Percentiles rank a stretch among this genome's conserved stretches.
These are phyloP conservation scores for Crotalus tigris DNA, from an alignment of 2,113 vertebrate species.

Conservation along the genomic window DNA sequence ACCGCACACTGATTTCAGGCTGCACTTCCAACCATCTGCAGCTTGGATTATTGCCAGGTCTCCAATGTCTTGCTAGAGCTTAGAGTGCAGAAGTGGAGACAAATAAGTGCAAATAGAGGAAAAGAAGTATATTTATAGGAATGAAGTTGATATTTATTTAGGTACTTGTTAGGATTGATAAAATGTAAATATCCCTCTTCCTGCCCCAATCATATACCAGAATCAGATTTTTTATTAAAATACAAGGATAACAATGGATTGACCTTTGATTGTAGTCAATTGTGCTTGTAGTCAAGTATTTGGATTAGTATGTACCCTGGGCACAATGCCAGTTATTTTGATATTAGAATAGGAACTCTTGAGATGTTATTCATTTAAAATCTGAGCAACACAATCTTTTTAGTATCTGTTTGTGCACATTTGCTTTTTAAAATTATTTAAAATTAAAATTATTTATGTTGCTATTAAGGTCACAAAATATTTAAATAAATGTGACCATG, in stretches of 20 bases:
- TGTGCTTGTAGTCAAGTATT: slow-evolving; percentile 50
- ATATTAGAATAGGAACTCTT: slow-evolving; percentile 38
- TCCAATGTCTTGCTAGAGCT: slow-evolving; percentile 60
- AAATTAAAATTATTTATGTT: slow-evolving; percentile 46
- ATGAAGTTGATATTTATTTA: slow-evolving; percentile 36
- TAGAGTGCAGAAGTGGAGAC: slow-evolving; percentile 52
- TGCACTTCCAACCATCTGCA: slow-evolving; percentile 71
- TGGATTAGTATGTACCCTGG: slow-evolving; percentile 46
- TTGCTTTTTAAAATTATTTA: slow-evolving; percentile 43
- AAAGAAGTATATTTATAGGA: slow-evolving; percentile 54
- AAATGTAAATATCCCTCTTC: background rate
- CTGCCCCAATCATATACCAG: fast-evolving
- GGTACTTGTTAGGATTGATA: slow-evolving; percentile 16
- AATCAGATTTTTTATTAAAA: slow-evolving; percentile 22
- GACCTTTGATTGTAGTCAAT: slow-evolving; percentile 38
- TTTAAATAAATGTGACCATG: slow-evolving; percentile 36
- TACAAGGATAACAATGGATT: slow-evolving; percentile 42
- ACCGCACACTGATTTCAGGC: slow-evolving; percentile 66
- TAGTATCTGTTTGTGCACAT: slow-evolving; percentile 17
- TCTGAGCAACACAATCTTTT: slow-evolving; percentile 33
- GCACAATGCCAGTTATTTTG: slow-evolving; percentile 43
- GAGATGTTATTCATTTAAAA: slow-evolving; percentile 57
- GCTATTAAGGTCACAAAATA: slow-evolving; percentile 16
- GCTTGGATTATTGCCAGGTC: slow-evolving; percentile 59
- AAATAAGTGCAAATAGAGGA: slow-evolving; percentile 48